phyloP scores from a whole-genome alignment of 2,888 invertebrate species.

The Drosophila rubida region DNA sequence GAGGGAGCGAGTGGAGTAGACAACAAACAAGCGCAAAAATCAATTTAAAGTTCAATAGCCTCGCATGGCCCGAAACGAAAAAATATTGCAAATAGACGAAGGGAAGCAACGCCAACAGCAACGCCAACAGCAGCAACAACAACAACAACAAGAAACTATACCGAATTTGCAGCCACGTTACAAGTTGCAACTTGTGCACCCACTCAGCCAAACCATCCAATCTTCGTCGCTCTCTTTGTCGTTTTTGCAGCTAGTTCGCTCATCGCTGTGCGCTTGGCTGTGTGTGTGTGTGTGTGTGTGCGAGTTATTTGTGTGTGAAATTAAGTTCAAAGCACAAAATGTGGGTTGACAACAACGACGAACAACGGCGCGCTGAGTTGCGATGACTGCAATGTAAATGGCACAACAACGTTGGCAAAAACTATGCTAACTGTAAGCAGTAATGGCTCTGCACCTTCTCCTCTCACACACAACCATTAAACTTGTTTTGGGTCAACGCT shows the following conservation, averaged over 20 bases:
- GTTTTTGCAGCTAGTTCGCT: slow-evolving; percentile 8
- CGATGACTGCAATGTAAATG: slow-evolving; percentile 44
- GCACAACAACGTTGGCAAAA: slow-evolving; percentile 25
- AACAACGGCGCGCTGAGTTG: slow-evolving; percentile 16
- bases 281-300: slow-evolving; percentile 21
- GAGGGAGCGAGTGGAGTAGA: slow-evolving; percentile 8
- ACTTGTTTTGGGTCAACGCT: slow-evolving; percentile 56
- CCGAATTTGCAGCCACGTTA: slow-evolving; percentile 53
- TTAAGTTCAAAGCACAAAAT: slow-evolving; percentile 76
- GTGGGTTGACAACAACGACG: slow-evolving; percentile 62
- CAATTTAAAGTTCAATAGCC: slow-evolving; percentile 79
- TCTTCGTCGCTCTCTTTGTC: background rate
- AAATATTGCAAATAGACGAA: slow-evolving; percentile 27
- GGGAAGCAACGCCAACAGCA: background rate
- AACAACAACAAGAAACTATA: too few relatives aligned
- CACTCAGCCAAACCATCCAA: slow-evolving; percentile 13
- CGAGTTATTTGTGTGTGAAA: slow-evolving; percentile 63
- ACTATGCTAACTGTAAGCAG: slow-evolving; percentile 27
- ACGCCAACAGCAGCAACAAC: background rate
- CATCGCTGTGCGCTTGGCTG: slow-evolving; percentile 19
- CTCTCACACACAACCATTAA: slow-evolving; percentile 37
- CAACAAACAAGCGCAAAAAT: slow-evolving; percentile 70
- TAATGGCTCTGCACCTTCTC: slow-evolving; percentile 10
- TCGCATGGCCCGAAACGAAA: slow-evolving; percentile 60
- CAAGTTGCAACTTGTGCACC: slow-evolving; percentile 65